phyloP scores from a whole-genome alignment of 2,888 invertebrate species.

The Hartigia nigra region DNA sequence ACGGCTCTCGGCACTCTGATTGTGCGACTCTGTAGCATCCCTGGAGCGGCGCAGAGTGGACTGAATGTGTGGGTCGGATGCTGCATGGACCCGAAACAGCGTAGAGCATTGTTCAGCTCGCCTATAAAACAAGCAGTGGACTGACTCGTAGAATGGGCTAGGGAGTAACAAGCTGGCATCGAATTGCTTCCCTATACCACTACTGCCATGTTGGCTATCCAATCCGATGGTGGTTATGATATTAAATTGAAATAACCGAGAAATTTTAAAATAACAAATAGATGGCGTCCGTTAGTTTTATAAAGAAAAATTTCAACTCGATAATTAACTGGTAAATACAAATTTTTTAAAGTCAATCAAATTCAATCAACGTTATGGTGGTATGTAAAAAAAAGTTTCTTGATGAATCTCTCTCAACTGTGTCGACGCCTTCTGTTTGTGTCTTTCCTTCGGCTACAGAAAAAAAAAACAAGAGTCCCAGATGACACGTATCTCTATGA shows the following conservation, averaged over 20 bases:
- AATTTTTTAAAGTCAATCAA: background rate
- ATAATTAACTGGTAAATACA: background rate
- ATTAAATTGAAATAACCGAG: background rate
- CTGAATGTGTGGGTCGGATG: slow-evolving; percentile 15
- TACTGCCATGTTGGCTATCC: background rate
- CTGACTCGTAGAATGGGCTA: slow-evolving; percentile 1
- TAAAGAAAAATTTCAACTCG: background rate
- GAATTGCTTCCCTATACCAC: background rate
- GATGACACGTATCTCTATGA: slow-evolving; percentile 6
- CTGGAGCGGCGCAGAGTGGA: slow-evolving; percentile 2
- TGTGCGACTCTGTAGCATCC: slow-evolving; percentile 20
- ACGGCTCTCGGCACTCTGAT: slow-evolving; percentile 17
- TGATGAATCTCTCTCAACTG: background rate
- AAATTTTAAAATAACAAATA: background rate
- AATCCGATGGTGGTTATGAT: background rate
- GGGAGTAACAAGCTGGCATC: background rate
- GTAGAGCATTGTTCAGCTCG: slow-evolving; percentile 9
- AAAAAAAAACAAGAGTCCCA: background rate
- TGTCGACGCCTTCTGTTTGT: background rate
- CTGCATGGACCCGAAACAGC: slow-evolving; percentile 19
- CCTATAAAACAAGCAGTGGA: slow-evolving; percentile 13
- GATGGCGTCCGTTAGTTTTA: background rate
- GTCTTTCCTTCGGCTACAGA: background rate
- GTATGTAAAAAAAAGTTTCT: background rate
- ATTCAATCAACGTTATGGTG: background rate